Conservation (phyloP, 1,140 invertebrate species). For the Drepana arcuata region DNA sequence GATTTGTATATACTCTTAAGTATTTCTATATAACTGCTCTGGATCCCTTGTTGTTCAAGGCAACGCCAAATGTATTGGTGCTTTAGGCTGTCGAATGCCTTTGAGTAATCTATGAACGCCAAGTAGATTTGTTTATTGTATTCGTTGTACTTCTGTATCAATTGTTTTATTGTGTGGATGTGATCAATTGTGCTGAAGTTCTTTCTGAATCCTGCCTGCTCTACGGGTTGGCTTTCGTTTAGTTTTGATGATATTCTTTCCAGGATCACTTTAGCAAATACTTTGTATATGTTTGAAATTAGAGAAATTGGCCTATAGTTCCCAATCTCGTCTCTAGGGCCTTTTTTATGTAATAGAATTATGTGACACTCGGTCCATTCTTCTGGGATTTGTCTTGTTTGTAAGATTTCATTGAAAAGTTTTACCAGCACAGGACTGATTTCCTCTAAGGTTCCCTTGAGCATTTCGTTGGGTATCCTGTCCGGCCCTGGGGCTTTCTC, state of each 20-base stretch:
- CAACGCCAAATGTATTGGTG: neutral
- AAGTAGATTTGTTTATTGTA: neutral
- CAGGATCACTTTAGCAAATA: no score
- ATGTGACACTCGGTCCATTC: neutral
- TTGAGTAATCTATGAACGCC: neutral
- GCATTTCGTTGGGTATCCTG: slow-evolving; percentile 10
- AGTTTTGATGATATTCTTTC: neutral
- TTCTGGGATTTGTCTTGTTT: neutral
- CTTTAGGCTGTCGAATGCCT: no score
- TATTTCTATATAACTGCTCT: neutral
- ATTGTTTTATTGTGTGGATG: neutral
- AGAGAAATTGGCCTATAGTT: neutral
- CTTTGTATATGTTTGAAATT: neutral
- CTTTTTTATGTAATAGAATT: no score
- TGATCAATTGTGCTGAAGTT: neutral
- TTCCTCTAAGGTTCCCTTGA: slow-evolving; percentile 3
- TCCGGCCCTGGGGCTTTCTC: slow-evolving; percentile 13
- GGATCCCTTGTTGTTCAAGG: neutral
- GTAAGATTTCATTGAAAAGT: neutral
- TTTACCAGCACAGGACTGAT: slow-evolving; percentile 5
- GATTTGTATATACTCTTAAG: neutral
- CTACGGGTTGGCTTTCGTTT: no score
- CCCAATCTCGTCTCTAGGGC: neutral
- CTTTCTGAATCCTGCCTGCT: no score
- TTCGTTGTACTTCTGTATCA: neutral